Base-by-base conservation (phyloP, 35 echinoderm and acorn worm genomes). In the Heliocidaris tuberculata region DNA sequence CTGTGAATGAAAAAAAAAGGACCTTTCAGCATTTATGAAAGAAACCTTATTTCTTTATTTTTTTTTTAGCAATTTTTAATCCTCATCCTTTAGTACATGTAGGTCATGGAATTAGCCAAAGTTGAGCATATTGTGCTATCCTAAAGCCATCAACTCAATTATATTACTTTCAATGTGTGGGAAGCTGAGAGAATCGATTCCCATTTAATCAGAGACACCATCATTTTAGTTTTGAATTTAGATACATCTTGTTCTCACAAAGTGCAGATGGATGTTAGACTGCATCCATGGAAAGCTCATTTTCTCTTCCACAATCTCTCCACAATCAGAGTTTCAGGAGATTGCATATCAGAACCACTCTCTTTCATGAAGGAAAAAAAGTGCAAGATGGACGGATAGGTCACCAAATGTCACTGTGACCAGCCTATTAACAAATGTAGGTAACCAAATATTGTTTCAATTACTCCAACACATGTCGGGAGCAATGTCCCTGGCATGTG, bases 171-270 rank as follows among this genome's bases (percentile, higher is more conserved):
- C 65, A 78, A 78, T 78, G 65, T 78, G 65, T 78, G 65, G 65
- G 65, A 78, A 78, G 27, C 27, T 2, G 65, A 78, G 65, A 19
- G 6, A 78, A 78, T 78, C 27, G 7, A 78, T 7, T 24, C 65
- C 27, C 65, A 78, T 78, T 78, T 78, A 78, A 78, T 78, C 21
- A 78, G 2, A 78, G 65, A 78, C 6, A 42, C 35, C 35, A 21
- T 78, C 65, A 56, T 78, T 78, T 78, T n/a, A 78, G 65, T 78
- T 78, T 78, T 78, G 65, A n/a, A 78, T 78, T 7, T 78, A 78
- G 65, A 24, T 78, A 78, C 27, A 78, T 78, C 65, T 78, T 9
- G 21, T 78, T 78, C 65, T 78, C 65, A 78, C 65, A 17, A 19
- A 78, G 65, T 78, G 65, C 65, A 78, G 65, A 27, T 78, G 27